Evolutionary conservation across 2,113 vertebrate species (phyloP), one percentile per base, ranked within the genome.

Genomic region (Hippocampus guttulatus): DNA sequence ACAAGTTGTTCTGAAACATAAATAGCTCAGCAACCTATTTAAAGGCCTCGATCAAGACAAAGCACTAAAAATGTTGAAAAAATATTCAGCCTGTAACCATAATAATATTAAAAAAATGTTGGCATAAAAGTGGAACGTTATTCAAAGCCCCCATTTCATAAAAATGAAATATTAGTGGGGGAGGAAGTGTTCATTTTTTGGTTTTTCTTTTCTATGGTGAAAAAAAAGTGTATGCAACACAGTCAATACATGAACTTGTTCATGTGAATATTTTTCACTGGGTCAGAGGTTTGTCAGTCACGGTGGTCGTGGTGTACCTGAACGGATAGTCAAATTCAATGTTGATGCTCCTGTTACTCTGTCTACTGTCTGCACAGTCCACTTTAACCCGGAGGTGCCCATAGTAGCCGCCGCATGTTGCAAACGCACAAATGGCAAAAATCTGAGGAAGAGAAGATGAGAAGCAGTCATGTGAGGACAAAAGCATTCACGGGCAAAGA

Each of bases 401-500:
- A 70, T 93, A 94, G 90, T 98, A 98, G 83, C 97, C 96, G 85
- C 96, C 97, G 85, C 97, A 99, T 97, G 97, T 98, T 95, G 96
- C 95, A 94, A 99, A 99, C 75, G 97, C 96, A 94, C 98, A 98
- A 91, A 98, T 95, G 88, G 97, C 96, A 96, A 98, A 98, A 93
- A 99, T 95, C 97, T 99, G 89, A 21, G 74, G 55, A 60, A 68
- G 80, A 57, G 86, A 75, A 85, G 75, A 11, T 30, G 25, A 30
- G 1, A 38, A 33, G 9, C 51, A 49, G 54, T 25, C 0, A 30
- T 40, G 10, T 68, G 79, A 58, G 2, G 1, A 57, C 3, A 30
- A 20, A 27, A 61, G 18, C 5, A 69, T 68, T 47, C 3, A 68
- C 6, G 25, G 21, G 21, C 38, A 57, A 55, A 8, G 23, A 18